A percentile compares a stretch with the other conserved stretches of the same genome.
phyloP scores from a whole-genome alignment of 2,888 invertebrate genomes.

The Tenthredo amoena region DNA sequence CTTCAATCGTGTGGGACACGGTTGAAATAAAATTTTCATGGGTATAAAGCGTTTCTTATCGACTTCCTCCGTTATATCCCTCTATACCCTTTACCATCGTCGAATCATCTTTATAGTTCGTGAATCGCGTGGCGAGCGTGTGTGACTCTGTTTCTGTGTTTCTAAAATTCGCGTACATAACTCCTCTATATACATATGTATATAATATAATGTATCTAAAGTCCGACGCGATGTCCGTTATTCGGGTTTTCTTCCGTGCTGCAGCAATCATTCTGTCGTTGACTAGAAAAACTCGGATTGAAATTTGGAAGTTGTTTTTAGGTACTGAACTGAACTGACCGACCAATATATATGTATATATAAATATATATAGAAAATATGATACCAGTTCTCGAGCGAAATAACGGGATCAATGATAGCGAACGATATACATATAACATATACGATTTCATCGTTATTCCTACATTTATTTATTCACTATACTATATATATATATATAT shows the following conservation, averaged over 20 bases:
- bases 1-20: neutral
- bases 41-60: neutral
- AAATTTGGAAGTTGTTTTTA: neutral
- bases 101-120: neutral
- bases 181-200: neutral
- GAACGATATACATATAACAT: neutral
- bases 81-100: neutral
- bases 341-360: neutral
- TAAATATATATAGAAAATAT: neutral
- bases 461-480: neutral
- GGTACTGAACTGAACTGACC: neutral
- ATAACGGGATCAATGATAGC: conserved; percentile 27
- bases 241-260: neutral
- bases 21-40: conserved; percentile 25
- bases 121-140: neutral
- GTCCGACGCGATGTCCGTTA: neutral
- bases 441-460: neutral
- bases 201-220: neutral
- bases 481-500: neutral
- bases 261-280: neutral
- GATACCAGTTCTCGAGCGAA: neutral
- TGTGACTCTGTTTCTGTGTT: neutral
- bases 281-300: neutral
- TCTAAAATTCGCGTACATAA: neutral
- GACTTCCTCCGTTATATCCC: neutral